A percentile compares a stretch with the other conserved stretches of the same genome.
These are phyloP conservation scores for Zygaena filipendulae DNA, from an alignment of 2,888 invertebrate genomes.

Conservation along the genomic window DNA sequence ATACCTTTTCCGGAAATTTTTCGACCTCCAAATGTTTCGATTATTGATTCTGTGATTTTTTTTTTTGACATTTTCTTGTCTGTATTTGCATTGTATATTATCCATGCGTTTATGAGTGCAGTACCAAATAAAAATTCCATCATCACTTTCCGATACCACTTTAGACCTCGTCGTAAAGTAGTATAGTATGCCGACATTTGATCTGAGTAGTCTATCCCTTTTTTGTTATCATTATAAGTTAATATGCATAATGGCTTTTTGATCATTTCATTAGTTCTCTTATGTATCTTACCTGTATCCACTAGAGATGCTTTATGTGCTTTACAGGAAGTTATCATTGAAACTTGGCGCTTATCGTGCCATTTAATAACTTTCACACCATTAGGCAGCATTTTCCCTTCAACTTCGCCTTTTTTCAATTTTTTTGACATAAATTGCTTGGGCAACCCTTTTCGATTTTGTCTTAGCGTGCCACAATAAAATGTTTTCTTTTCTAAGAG, in stretches of 20 bases:
- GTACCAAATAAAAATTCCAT: constrained; percentile 13
- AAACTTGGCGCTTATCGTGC: constrained; percentile 18
- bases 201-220: constrained; percentile 15
- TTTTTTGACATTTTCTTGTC: constrained; percentile 9
- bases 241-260: constrained; percentile 12
- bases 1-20: constrained; percentile 10
- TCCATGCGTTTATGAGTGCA: constrained; percentile 11
- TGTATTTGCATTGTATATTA: constrained; percentile 10
- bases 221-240: constrained; percentile 15
- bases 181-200: constrained; percentile 17
- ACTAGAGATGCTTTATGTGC: constrained; percentile 8
- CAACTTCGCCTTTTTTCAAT: constrained; percentile 20
- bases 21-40: constrained; percentile 11
- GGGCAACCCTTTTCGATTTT: constrained; percentile 20
- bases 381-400: constrained; percentile 20
- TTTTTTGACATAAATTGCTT: constrained; percentile 16
- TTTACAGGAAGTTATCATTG: constrained; percentile 12
- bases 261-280: constrained; percentile 6
- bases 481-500: constrained; percentile 17
- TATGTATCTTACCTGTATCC: constrained; percentile 8
- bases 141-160: constrained; percentile 12
- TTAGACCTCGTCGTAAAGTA: constrained; percentile 11
- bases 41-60: constrained; percentile 12
- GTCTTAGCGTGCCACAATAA: constrained; percentile 19
- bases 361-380: constrained; percentile 20